Base-by-base conservation (phyloP, 1,140 invertebrate genomes). In the Asbolus verrucosus region DNA sequence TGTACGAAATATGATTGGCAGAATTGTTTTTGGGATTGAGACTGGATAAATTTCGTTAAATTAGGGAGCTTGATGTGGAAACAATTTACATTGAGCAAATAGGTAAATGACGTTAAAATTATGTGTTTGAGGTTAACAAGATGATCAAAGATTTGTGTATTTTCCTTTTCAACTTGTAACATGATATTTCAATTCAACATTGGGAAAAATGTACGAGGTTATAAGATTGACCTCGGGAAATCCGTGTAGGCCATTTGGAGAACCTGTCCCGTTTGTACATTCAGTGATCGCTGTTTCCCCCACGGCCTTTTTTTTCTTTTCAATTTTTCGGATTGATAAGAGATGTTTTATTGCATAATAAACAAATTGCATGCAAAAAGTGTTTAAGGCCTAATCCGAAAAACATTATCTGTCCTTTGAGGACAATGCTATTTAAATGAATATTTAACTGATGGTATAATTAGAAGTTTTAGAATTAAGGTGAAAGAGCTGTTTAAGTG, bases 181-280 rank as follows among this genome's bases (percentile, higher is more conserved):
- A 54, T 13, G 46, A 54, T 54, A 54, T 54, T 54, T 54, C 46
- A 54, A 54, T 54, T 54, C 46, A 54, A 54, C 27, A 54, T 54
- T 54, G 46, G 21, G 46, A 19, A 54, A 54, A 54, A 21, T 54
- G 21, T 54, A 54, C 46, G 46, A 54, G 46, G 21, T 54, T 54
- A 54, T 54, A 54, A 21, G 46, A 54, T 54, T 54, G 46, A 54
- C 46, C 46, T 54, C 46, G 19, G 18, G 46, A 27, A 27, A 27
- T 54, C 46, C 46, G 14, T 54, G 46, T 54, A 54, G 46, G 46
- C 46, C 46, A 54, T 54, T 54, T 54, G 46, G 21, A 54, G 21
- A 54, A 54, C 46, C 46, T 54, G 21, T n/a, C 46, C 46, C 46
- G 46, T 54, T 54, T 54, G 27, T 54, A 54, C 46, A 54, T 54